Evolutionary conservation across 2,797 vertebrate genomes (phyloP), one percentile per base, ranked within the genome.

Genomic region (Myotis myotis): DNA sequence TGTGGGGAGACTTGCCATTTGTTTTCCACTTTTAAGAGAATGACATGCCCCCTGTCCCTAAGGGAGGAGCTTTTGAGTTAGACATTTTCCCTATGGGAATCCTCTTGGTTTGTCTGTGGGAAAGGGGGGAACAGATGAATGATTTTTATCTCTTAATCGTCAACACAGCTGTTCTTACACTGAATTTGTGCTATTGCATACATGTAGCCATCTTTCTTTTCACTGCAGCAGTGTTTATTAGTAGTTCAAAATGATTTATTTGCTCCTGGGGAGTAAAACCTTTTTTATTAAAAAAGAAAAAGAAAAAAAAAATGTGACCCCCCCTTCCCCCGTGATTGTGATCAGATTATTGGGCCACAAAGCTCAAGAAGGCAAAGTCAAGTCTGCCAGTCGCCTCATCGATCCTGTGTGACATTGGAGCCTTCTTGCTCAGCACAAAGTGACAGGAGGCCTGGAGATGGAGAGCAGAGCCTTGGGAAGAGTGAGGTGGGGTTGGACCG

Each of bases 51-150:
- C 93, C 92, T 94, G 91, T 94, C 89, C 41, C 49, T 66, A 84
- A 92, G 93, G 95, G 94, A 93, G 68, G 92, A 96, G 89, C 94
- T 93, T 92, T 86, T 89, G 95, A 93, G 94, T 97, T 97, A 94
- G 93, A 97, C 96, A 81, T 97, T 97, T 97, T 97, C 97, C 97
- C 97, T 97, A 97, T 97, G 97, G 97, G 97, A 97, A 97, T 96
- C 97, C 96, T 96, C 83, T 92, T 82, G 97, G 94, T 95, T 94
- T 95, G 85, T 93, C 92, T 49, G 62, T 91, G 94, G 95, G 89
- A 57, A 72, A 87, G 87, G 44, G 91, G 93, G 94, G 64, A 87
- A 38, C 79, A 85, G 95, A 93, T 89, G 76, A 68, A 80, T 93
- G 95, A 88, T 87, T 95, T 94, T 96, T 95, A 81, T 96, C 95